A percentile compares a stretch with the other conserved stretches of the same genome.
Evolutionary conservation across 2,888 invertebrate genomes (phyloP).

Genomic region (Drosophila differens): DNA sequence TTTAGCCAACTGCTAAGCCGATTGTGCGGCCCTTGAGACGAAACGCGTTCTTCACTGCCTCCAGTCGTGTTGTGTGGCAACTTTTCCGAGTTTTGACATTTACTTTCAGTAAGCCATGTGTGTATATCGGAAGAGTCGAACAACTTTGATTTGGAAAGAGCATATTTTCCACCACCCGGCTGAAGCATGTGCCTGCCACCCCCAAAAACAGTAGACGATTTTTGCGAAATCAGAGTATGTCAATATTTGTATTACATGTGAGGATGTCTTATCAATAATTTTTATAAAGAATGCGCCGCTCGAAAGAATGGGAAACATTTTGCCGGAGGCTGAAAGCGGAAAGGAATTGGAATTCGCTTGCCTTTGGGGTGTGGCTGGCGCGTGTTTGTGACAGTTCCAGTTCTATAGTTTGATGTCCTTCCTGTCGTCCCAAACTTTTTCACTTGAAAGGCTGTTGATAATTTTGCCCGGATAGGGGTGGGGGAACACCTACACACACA

Average conservation of each 20-base stretch:
- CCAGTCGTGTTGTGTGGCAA: slow-evolving; percentile 10
- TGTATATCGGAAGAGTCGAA: background rate
- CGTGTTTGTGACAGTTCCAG: slow-evolving; percentile 74
- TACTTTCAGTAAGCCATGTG: slow-evolving; percentile 27
- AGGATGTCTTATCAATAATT: slow-evolving; percentile 77
- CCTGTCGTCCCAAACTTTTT: slow-evolving; percentile 44
- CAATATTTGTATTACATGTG: slow-evolving; percentile 76
- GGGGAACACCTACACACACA: background rate
- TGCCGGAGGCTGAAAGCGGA: slow-evolving; percentile 36
- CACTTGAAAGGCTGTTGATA: slow-evolving; percentile 49
- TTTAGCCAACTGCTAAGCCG: slow-evolving; percentile 61
- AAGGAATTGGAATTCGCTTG: slow-evolving; percentile 10
- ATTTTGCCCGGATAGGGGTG: slow-evolving; percentile 21
- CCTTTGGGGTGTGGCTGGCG: slow-evolving; percentile 49
- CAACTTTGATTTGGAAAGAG: slow-evolving; percentile 8
- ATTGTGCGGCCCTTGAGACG: slow-evolving; percentile 64
- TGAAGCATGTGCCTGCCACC: slow-evolving; percentile 1
- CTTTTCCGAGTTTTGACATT: slow-evolving; percentile 70
- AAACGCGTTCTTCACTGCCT: background rate
- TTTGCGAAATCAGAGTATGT: slow-evolving; percentile 70
- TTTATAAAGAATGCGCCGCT: slow-evolving; percentile 66
- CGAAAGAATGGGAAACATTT: slow-evolving; percentile 31
- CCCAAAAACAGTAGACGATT: slow-evolving; percentile 9
- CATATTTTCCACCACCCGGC: slow-evolving; percentile 28
- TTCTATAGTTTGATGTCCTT: slow-evolving; percentile 51